These are phyloP conservation scores for Anhinga rufa DNA, from an alignment of 2,113 vertebrate genomes.

Conservation along the genomic window DNA sequence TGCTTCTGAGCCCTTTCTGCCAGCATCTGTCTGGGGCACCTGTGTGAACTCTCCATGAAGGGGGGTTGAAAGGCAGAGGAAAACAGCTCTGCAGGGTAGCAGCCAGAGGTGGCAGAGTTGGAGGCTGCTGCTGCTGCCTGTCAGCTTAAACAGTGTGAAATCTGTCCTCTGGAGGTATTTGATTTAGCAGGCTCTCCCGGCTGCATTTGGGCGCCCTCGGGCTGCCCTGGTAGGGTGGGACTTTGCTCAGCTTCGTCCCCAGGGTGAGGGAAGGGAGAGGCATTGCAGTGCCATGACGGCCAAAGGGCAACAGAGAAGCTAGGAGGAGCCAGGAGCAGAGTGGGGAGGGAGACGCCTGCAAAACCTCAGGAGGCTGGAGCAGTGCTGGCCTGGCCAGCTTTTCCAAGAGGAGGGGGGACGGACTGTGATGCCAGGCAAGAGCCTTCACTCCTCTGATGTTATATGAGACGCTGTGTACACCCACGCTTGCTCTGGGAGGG, in stretches of 20 bases:
- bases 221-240: not conserved
- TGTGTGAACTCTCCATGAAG: not conserved
- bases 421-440: accelerated
- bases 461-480: accelerated
- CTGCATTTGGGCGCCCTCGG: not conserved
- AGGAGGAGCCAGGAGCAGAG: not conserved
- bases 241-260: not conserved
- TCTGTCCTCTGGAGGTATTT: not conserved
- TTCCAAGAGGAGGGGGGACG: not conserved
- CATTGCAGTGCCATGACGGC: not conserved
- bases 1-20: not conserved
- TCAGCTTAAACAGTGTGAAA: not conserved
- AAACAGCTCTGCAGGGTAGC: not conserved
- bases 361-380: not conserved
- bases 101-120: not conserved
- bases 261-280: not conserved
- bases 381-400: not conserved
- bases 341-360: not conserved
- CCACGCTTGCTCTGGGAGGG: not conserved
- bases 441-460: not conserved
- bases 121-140: not conserved
- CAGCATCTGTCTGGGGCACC: accelerated
- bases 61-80: not conserved
- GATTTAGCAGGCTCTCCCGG: not conserved
- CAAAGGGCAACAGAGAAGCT: slow-evolving; percentile 1